Base-by-base conservation (phyloP, 2,888 invertebrate genomes). In the Brassicogethes aeneus region DNA sequence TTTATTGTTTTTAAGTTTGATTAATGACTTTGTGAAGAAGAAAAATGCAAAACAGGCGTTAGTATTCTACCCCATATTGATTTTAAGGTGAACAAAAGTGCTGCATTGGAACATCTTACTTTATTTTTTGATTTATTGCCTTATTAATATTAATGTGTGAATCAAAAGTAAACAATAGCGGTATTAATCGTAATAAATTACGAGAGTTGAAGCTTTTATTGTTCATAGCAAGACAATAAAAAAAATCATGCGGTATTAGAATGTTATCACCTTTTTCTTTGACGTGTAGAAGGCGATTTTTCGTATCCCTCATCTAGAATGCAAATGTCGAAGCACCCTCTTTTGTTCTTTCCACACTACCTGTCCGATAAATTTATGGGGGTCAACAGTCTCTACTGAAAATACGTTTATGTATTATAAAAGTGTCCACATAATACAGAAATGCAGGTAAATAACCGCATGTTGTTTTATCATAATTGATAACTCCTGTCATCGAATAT, bases 311-410 rank as follows among this genome's bases (percentile, higher is more conserved):
- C 44, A 51, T 51, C 46, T 52, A 47, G 43, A 47, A 52, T 52
- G 52, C 50, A 52, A 52, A 52, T 52, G 47, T 43, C 50, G 48
- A 48, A 43, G 44, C 43, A 45, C 47, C 50, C 52, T 51, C 51
- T 23, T 52, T 50, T 51, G 46, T 48, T 51, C 47, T 50, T 47
- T 49, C 43, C 48, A 44, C 46, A 45, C 48, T 49, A 51, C 52
- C 48, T 49, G 52, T 41, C 39, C 42, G 39, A 46, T 44, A 41
- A 51, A 51, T 52, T 49, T 52, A 51, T 51, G 40, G 52, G 51
- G 52, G 52, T 50, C 52, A 50, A 45, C 47, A 47, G 34, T 47
- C 46, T 40, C 40, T 23, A 23, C 5, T 23, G 23, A n/a, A n/a
- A n/a, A n/a, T n/a, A n/a, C n/a, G n/a, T n/a, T 23, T 23, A 7